phyloP scores from a whole-genome alignment of 2,113 vertebrate genomes.

The Vulpes lagopus region DNA sequence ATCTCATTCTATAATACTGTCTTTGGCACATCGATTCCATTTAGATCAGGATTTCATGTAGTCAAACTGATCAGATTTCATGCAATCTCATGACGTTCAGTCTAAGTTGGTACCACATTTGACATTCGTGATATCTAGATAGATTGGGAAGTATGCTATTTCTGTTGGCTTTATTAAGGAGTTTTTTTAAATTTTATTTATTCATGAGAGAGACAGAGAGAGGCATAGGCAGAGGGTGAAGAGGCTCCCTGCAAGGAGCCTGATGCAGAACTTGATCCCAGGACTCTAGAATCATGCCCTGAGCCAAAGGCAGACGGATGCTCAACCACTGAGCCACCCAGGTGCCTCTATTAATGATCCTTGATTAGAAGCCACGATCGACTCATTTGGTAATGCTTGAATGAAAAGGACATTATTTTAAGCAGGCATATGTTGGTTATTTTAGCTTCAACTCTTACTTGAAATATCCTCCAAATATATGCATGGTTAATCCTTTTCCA shows the following conservation, averaged over 20 bases:
- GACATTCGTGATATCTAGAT: neutral
- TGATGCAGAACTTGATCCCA: too few species aligned
- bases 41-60: neutral
- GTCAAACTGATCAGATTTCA: neutral
- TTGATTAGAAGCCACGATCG: neutral
- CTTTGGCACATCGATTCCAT: neutral
- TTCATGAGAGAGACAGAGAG: too few species aligned
- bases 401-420: slow-evolving; percentile 5
- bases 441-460: slow-evolving; percentile 51
- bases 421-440: neutral
- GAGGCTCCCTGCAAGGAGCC: too few species aligned
- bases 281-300: too few species aligned
- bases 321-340: too few species aligned
- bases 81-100: neutral
- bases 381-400: slow-evolving; percentile 3
- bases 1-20: neutral
- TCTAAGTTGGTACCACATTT: neutral
- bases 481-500: slow-evolving; percentile 2
- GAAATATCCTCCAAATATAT: neutral
- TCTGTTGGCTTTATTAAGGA: neutral
- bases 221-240: too few species aligned
- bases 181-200: too few species aligned
- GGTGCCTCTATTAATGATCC: neutral
- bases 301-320: too few species aligned
- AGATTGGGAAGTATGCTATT: neutral